Evolutionary conservation across 2,113 vertebrate species (phyloP), one percentile per base, ranked within the genome.

Genomic region (Nibea coibor): DNA sequence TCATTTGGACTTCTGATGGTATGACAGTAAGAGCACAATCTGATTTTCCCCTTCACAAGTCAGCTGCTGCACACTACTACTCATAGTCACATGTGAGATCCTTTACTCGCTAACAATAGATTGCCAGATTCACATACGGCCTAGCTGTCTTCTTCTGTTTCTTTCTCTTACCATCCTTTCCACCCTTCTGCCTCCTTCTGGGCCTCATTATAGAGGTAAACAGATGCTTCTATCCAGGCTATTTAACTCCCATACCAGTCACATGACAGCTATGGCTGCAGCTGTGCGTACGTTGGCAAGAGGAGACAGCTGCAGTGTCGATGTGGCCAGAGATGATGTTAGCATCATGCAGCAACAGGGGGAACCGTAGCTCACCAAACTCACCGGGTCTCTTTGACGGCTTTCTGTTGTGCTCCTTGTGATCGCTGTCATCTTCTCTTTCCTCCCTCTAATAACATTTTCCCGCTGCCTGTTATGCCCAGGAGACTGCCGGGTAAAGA

Each of bases 381-480:
- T 77, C 61, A 58, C 65, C 70, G 14, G 72, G 50, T 80, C 64
- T 53, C 24, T 68, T n/a, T 47, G 65, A 82, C 50, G 51, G 71
- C 58, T 74, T 22, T 14, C 48, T 73, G 15, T 66, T 43, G 0
- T 65, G 65, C 43, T 42, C 54, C 43, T 35, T 67, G 47, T 82
- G 69, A 76, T 58, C 17, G 35, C 28, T 62, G 82, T 70, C 71
- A 43, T 83, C 80, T 65, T 86, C 35, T 56, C 22, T 61, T 72
- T 75, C 65, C 66, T 76, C 43, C 57, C 75, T 75, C 70, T 81
- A 87, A 90, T 85, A 77, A 63, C 77, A 81, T 79, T 77, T 78
- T 2, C 72, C 62, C 70, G 74, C 64, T 82, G 57, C 61, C 63
- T 64, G 68, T 61, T 65, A 11, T 4, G 45, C 72, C 78, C 76